Evolutionary conservation across 2,888 invertebrate species (phyloP).

Genomic region (Tortricodes alternella): DNA sequence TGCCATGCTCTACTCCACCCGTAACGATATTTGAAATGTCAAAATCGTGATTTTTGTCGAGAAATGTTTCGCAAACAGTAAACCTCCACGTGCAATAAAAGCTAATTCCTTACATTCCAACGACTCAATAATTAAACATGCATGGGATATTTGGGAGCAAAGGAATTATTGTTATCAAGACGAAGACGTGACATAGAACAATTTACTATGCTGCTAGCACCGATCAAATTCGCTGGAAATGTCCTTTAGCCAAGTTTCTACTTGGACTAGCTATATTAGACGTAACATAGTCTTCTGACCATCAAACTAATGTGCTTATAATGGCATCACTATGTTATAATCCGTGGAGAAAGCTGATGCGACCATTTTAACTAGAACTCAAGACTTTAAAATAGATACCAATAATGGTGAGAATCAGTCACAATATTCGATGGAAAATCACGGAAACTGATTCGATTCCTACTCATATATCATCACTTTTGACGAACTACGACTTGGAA

Average conservation of each 20-base stretch:
- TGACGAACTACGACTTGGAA: too few species aligned
- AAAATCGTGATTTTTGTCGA: constrained; percentile 78
- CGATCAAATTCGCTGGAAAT: constrained; percentile 47
- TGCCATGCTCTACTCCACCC: constrained; percentile 70
- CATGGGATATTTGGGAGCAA: constrained; percentile 17
- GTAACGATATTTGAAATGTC: constrained; percentile 75
- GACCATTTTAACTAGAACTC: constrained; percentile 29
- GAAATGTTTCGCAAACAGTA: constrained; percentile 74
- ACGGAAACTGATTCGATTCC: background rate
- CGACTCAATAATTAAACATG: constrained; percentile 31
- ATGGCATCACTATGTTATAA: constrained; percentile 60
- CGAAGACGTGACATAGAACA: constrained; percentile 6
- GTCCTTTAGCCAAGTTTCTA: constrained; percentile 44
- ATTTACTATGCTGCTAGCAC: constrained; percentile 37
- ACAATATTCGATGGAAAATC: background rate
- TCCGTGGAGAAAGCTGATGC: constrained; percentile 63
- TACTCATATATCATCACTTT: background rate
- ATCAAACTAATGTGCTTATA: constrained; percentile 73
- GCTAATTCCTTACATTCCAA: constrained; percentile 35
- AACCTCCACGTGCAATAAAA: constrained; percentile 49
- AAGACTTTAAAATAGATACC: background rate
- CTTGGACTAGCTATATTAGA: constrained; percentile 48
- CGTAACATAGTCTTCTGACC: constrained; percentile 50
- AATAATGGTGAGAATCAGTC: constrained; percentile 1
- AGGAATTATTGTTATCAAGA: constrained; percentile 25